A percentile compares a stretch with the other conserved stretches of the same genome.
phyloP scores from a whole-genome alignment of 1,140 invertebrate species.

The Diplogasteroides magnus region DNA sequence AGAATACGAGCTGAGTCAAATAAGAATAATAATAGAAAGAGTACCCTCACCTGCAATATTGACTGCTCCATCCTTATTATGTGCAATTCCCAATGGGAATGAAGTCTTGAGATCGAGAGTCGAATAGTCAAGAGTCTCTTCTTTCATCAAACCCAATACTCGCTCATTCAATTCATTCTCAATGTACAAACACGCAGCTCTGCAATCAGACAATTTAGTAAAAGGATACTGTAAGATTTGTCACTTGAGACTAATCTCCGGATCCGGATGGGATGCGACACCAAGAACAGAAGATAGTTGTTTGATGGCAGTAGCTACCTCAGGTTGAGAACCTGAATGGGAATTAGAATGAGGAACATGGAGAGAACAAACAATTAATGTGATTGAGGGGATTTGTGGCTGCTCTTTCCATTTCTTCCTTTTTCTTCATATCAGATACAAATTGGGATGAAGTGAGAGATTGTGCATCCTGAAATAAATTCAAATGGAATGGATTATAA shows the following conservation, averaged over 20 bases:
- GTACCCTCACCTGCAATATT: background rate
- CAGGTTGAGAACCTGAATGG: slow-evolving; percentile 3
- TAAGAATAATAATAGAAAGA: background rate
- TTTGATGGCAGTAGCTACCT: background rate
- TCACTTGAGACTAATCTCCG: slow-evolving; percentile 10
- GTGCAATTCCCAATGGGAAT: background rate
- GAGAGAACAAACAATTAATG: background rate
- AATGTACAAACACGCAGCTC: background rate
- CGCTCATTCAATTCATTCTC: background rate
- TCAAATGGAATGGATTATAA: too few species aligned
- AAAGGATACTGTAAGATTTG: too few species aligned
- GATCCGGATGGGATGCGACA: slow-evolving; percentile 7
- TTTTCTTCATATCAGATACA: slow-evolving; percentile 5
- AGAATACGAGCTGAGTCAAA: slow-evolving; percentile 9
- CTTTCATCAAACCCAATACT: slow-evolving; percentile 1
- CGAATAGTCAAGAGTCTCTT: too few species aligned
- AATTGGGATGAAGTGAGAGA: too few species aligned
- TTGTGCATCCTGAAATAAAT: too few species aligned
- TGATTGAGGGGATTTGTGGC: slow-evolving; percentile 9
- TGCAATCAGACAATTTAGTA: background rate
- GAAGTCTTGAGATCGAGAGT: background rate
- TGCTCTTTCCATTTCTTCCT: slow-evolving; percentile 1
- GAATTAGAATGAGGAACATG: background rate
- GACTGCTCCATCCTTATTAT: background rate
- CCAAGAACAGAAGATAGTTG: slow-evolving; percentile 8